Evolutionary conservation across 2,113 vertebrate genomes (phyloP).

Genomic region (Microtus pennsylvanicus): DNA sequence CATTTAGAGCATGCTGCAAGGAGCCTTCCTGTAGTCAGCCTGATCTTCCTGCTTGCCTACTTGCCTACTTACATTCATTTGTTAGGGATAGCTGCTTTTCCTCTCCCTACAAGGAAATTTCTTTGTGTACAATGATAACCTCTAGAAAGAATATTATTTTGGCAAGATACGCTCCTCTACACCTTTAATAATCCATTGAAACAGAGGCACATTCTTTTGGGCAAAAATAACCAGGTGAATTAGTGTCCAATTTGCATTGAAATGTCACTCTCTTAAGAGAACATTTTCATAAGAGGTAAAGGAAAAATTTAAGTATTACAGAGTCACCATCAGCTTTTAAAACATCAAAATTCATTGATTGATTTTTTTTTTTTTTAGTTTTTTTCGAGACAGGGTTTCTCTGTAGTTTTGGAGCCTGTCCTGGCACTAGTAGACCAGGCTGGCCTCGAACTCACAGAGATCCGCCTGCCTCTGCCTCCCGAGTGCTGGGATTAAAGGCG

Average conservation of each 20-base stretch:
- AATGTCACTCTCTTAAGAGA: neutral
- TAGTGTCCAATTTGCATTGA: neutral
- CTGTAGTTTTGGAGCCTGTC: no score
- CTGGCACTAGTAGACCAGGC: no score
- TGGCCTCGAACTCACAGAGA: no score
- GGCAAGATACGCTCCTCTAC: neutral
- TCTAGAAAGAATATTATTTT: slow-evolving; percentile 1
- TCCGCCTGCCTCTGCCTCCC: no score
- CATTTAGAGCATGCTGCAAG: slow-evolving; percentile 42
- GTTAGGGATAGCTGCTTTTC: neutral
- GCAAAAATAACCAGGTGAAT: slow-evolving; percentile 19
- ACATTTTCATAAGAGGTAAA: neutral
- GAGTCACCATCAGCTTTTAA: neutral
- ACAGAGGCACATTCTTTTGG: neutral
- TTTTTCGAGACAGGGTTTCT: no score
- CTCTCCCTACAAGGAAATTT: neutral
- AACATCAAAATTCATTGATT: neutral
- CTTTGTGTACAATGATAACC: neutral
- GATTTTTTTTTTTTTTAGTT: no score
- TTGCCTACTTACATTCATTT: neutral
- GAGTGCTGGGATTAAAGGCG: no score
- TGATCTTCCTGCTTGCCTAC: neutral
- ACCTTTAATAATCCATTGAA: neutral
- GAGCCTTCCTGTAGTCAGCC: neutral
- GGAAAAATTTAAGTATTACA: slow-evolving; percentile 19